These are phyloP conservation scores for Lasiurus cinereus DNA, from an alignment of 2,113 vertebrate genomes.

Conservation along the genomic window DNA sequence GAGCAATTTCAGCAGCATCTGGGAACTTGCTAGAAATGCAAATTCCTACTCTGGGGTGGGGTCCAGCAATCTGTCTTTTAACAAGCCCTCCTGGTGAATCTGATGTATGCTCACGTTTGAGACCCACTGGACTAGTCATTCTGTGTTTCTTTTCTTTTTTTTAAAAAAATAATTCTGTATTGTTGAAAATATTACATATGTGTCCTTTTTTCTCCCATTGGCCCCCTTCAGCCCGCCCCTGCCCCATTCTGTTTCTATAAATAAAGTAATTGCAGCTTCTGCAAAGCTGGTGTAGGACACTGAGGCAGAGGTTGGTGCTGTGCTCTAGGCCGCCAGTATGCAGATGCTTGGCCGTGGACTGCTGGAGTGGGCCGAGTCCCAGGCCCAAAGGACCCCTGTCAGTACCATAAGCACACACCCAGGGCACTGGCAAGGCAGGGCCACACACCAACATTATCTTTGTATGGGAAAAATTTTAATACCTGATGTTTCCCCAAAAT, in stretches of 20 bases:
- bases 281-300: neutral
- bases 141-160: neutral
- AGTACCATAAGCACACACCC: neutral
- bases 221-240: too few species aligned
- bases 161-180: too few species aligned
- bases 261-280: neutral
- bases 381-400: neutral
- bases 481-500: neutral
- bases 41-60: neutral
- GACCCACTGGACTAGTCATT: neutral
- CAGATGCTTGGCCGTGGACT: neutral
- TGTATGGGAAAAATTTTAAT: slow-evolving; percentile 49
- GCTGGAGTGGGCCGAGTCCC: neutral
- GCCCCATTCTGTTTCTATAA: neutral
- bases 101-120: neutral
- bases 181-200: too few species aligned
- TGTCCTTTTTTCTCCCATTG: too few species aligned
- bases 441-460: neutral
- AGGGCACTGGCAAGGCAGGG: neutral
- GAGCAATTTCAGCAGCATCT: neutral
- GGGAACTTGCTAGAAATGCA: slow-evolving; percentile 40
- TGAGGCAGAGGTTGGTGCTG: neutral
- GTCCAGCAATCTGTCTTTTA: neutral
- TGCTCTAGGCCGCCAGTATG: neutral
- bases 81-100: neutral